Percentiles rank a stretch among this genome's conserved stretches.
These are phyloP conservation scores for Gadopsis marmoratus DNA, from an alignment of 2,797 vertebrate genomes.

Conservation along the genomic window DNA sequence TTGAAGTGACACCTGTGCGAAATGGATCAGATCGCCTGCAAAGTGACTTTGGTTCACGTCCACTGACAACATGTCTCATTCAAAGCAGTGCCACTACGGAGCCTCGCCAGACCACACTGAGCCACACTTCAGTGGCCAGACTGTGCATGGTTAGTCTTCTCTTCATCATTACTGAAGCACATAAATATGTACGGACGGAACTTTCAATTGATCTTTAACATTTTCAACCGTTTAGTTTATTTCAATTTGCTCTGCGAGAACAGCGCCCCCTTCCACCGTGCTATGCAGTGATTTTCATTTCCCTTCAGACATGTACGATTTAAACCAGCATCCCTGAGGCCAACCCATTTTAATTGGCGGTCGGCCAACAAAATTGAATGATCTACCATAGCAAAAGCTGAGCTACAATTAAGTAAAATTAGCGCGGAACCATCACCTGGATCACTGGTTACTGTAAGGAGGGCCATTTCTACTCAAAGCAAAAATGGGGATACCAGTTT, in stretches of 20 bases:
- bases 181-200: constrained; percentile 1
- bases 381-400: too few relatives aligned
- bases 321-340: too few relatives aligned
- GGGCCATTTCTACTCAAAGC: too few relatives aligned
- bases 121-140: constrained; percentile 13
- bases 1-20: constrained; percentile 27
- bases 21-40: constrained; percentile 24
- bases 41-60: constrained; percentile 48
- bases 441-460: too few relatives aligned
- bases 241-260: not conserved
- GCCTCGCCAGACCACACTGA: constrained; percentile 47
- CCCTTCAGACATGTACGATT: too few relatives aligned
- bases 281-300: not conserved
- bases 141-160: not conserved
- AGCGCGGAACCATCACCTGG: too few relatives aligned
- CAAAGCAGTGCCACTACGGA: constrained; percentile 17
- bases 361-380: too few relatives aligned
- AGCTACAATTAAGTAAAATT: too few relatives aligned
- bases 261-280: not conserved
- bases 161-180: constrained; percentile 21
- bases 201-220: constrained; percentile 18
- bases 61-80: constrained; percentile 46
- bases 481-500: not conserved
- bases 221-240: not conserved
- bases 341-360: too few relatives aligned